phyloP scores from a whole-genome alignment of 53 echinoderm and acorn worm genomes.

The Actinopyga echinites region DNA sequence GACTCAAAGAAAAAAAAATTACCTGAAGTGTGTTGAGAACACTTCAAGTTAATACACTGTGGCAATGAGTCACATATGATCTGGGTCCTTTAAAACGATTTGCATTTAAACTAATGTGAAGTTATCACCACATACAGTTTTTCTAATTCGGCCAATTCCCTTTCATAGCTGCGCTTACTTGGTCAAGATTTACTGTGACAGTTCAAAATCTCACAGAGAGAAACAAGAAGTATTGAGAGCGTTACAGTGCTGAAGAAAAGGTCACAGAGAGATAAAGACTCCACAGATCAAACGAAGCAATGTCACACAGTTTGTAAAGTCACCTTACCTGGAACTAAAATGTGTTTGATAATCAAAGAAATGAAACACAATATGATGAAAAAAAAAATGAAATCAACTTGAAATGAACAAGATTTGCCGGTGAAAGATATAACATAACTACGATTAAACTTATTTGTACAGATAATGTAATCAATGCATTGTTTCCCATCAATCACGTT shows the following conservation, averaged over 20 bases:
- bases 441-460: too few species aligned
- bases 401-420: too few species aligned
- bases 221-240: not conserved
- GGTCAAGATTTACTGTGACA: not conserved
- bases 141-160: not conserved
- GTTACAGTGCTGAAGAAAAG: too few species aligned
- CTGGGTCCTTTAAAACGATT: not conserved
- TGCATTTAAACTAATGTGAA: not conserved
- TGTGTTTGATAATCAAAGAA: not conserved
- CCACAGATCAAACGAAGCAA: too few species aligned
- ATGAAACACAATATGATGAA: not conserved
- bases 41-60: too few species aligned
- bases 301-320: too few species aligned
- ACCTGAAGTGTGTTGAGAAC: too few species aligned
- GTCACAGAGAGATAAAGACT: too few species aligned
- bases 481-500: not conserved
- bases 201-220: not conserved
- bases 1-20: too few species aligned
- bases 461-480: too few species aligned
- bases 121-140: slow-evolving; percentile 11
- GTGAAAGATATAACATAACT: too few species aligned
- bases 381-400: not conserved
- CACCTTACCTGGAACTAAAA: slow-evolving; percentile 22
- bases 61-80: not conserved
- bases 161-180: not conserved